These are phyloP conservation scores for Champsocephalus esox DNA, from an alignment of 2,797 vertebrate genomes.

Conservation along the genomic window DNA sequence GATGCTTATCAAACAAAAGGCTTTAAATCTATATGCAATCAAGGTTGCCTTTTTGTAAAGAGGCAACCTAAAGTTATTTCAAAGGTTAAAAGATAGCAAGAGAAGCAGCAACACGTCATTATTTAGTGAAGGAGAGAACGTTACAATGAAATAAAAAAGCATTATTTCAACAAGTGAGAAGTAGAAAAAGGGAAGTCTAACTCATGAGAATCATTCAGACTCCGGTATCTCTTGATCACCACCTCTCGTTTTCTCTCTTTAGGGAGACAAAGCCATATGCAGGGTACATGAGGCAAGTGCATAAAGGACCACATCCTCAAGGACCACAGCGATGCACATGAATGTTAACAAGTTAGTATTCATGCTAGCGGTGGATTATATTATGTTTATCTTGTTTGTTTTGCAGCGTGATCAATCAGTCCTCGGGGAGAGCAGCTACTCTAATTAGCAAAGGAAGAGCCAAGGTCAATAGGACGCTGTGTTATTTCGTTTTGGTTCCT, in stretches of 20 bases:
- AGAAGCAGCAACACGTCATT: conserved; percentile 1
- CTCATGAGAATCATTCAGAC: conserved; percentile 46
- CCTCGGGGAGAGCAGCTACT: conserved; percentile 19
- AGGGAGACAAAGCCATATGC: neutral
- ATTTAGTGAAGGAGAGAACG: neutral
- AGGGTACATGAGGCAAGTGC: neutral
- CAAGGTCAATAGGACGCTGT: conserved; percentile 13
- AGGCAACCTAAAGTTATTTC: conserved; percentile 25
- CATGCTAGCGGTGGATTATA: conserved; percentile 16
- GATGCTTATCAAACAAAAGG: conserved; percentile 25
- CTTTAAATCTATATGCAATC: conserved; percentile 25
- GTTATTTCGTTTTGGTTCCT: neutral
- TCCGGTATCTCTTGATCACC: conserved; percentile 50
- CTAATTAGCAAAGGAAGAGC: conserved; percentile 51
- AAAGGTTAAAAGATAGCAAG: conserved; percentile 28
- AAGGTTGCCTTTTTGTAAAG: conserved; percentile 31
- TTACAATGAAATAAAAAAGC: conserved; percentile 25
- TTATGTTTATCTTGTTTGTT: conserved; percentile 41
- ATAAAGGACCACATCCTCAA: conserved; percentile 48
- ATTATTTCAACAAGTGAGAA: conserved; percentile 27
- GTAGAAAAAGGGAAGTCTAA: conserved; percentile 3
- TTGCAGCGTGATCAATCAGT: conserved; percentile 51
- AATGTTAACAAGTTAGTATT: conserved; percentile 39
- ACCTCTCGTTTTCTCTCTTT: conserved; percentile 43
- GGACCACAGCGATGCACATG: conserved; percentile 43